A percentile compares a stretch with the other conserved stretches of the same genome.
phyloP scores from a whole-genome alignment of 2,113 vertebrate species.

The Thamnophis sirtalis region DNA sequence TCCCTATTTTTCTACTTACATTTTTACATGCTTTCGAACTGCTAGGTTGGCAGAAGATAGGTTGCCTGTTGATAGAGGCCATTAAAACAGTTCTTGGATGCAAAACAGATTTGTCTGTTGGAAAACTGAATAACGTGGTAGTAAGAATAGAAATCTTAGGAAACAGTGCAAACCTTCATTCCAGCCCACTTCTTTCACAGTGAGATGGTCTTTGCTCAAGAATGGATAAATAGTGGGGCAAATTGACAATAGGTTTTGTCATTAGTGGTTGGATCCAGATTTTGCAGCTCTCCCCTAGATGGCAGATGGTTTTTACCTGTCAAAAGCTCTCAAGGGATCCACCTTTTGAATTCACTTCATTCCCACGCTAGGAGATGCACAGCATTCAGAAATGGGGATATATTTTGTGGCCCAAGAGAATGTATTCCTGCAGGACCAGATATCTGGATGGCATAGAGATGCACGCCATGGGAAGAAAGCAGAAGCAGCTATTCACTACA shows the following conservation, averaged over 20 bases:
- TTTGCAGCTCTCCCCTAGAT: not conserved
- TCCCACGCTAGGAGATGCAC: conserved; percentile 17
- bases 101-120: not conserved
- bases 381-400: not conserved
- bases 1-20: too few relatives aligned
- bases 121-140: not conserved
- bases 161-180: not conserved
- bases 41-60: too few relatives aligned
- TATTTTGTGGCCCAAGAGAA: not conserved
- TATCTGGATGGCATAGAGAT: not conserved
- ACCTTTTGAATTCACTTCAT: not conserved
- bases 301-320: conserved; percentile 9
- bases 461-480: not conserved
- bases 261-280: not conserved
- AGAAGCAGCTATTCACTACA: not conserved
- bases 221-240: not conserved
- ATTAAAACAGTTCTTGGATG: not conserved
- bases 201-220: not conserved
- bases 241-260: not conserved
- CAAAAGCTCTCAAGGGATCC: not conserved
- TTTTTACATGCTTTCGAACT: too few relatives aligned
- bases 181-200: not conserved
- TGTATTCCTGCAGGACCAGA: not conserved
- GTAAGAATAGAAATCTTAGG: not conserved
- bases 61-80: not conserved